Conservation (phyloP, 1,140 invertebrate species). For the Spodoptera frugiperda region DNA sequence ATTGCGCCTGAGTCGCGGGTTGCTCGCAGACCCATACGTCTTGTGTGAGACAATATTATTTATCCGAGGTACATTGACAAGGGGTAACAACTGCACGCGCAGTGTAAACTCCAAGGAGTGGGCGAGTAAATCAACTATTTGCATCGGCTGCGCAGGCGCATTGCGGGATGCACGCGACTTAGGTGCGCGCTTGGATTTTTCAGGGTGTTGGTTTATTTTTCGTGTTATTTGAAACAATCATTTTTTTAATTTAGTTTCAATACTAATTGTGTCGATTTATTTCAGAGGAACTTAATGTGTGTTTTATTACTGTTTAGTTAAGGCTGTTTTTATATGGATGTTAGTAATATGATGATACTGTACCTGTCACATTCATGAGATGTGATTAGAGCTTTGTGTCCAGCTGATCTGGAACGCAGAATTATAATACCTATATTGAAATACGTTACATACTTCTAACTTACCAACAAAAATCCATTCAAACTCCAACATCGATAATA, state of each 20-base stretch:
- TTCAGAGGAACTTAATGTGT: no score
- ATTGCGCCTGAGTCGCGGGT: conserved; percentile 58
- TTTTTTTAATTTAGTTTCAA: background rate
- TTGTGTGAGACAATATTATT: conserved; percentile 63
- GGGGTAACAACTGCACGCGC: conserved; percentile 56
- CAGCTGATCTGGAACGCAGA: no score
- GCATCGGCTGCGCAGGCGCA: conserved; percentile 62
- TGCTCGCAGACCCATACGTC: conserved; percentile 65
- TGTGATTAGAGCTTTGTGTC: no score
- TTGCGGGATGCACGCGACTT: conserved; percentile 27
- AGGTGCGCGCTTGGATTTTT: conserved; percentile 7
- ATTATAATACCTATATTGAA: no score
- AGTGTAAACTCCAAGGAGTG: conserved; percentile 57
- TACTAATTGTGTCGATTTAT: background rate
- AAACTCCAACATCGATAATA: background rate
- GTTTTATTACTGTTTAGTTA: no score
- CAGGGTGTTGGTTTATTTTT: conserved; percentile 7
- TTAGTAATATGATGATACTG: no score
- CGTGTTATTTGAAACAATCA: background rate
- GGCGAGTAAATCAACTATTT: conserved; percentile 82
- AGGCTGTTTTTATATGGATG: no score
- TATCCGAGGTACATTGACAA: conserved; percentile 64
- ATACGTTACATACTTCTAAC: no score
- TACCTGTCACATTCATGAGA: no score
- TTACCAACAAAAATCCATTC: conserved; percentile 47